These are phyloP conservation scores for Pteria penguin DNA, from an alignment of 2,888 invertebrate species.

Conservation along the genomic window DNA sequence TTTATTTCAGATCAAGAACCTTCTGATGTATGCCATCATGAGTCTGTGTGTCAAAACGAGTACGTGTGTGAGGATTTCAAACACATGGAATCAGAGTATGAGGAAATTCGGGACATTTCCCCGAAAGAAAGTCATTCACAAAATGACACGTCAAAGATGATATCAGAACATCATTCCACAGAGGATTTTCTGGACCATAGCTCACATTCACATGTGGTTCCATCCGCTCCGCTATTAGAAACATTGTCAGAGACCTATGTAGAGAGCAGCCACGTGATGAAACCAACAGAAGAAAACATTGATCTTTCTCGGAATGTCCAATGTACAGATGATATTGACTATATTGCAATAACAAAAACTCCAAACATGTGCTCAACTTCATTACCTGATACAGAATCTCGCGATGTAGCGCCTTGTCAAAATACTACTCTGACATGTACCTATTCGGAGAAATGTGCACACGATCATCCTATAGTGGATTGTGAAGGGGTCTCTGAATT, in stretches of 20 bases:
- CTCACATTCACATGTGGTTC: neutral
- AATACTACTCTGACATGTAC: no score
- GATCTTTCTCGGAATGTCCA: conserved; percentile 12
- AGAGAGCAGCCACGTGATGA: neutral
- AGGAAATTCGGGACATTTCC: conserved; percentile 54
- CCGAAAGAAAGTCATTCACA: neutral
- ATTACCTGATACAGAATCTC: no score
- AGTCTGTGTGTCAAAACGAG: conserved; percentile 35
- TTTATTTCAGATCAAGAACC: conserved; percentile 2
- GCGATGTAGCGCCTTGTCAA: no score
- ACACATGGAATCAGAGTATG: conserved; percentile 57
- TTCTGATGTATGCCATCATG: neutral
- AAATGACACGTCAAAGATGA: neutral
- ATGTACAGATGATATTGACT: neutral
- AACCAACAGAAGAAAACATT: neutral
- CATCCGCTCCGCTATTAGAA: neutral
- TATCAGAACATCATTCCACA: neutral
- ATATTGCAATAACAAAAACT: conserved; percentile 19
- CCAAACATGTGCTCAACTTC: no score
- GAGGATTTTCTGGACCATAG: neutral
- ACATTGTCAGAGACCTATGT: conserved; percentile 18
- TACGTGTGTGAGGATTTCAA: conserved; percentile 52
- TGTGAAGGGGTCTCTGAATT: no score
- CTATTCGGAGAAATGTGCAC: no score
- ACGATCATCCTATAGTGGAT: no score